Evolutionary conservation across 2,888 invertebrate genomes (phyloP), one percentile per base, ranked within the genome.

Genomic region (Drosophila paracracens): DNA sequence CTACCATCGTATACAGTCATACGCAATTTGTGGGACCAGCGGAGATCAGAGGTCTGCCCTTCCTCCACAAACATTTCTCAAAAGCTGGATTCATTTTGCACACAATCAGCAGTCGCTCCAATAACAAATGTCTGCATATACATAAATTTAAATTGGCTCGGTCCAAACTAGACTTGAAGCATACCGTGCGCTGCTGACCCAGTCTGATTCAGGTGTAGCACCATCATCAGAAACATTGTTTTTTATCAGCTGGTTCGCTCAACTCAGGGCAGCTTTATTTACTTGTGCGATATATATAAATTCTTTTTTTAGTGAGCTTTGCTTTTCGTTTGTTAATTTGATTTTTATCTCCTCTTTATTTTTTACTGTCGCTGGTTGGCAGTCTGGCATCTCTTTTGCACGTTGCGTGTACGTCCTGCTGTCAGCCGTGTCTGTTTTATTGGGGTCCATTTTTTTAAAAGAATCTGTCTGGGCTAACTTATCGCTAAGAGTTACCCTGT

Each of bases 271-370:
- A 79, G 76, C 77, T 88, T 88, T 87, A 88, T 88, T 86, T 87
- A 87, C 88, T 82, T 79, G 75, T 60, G 74, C 72, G 59, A 77
- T n/a, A n/a, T n/a, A 65, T n/a, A 40, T 40, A 40, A n/a, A 40
- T 16, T 46, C 13, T 25, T 65, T 67, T 56, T 48, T 50, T 43
- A 16, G n/a, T 40, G 64, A 18, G 27, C 59, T 56, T 71, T 69
- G 59, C 74, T 79, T 76, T 79, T 76, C 70, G 82, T 75, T 82
- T 86, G 86, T 88, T 87, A 87, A 87, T 87, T 87, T 88, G 87
- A 87, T 87, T 88, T 86, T 87, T 88, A 87, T 87, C 88, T 88
- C 60, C 61, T 74, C 76, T 87, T 78, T 87, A 81, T 87, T 82
- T 87, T 81, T 69, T 75, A 78, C 71, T 67, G 65, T 35, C 57